Base-by-base conservation (phyloP, 2,888 invertebrate genomes). In the Hoplodrina ambigua region DNA sequence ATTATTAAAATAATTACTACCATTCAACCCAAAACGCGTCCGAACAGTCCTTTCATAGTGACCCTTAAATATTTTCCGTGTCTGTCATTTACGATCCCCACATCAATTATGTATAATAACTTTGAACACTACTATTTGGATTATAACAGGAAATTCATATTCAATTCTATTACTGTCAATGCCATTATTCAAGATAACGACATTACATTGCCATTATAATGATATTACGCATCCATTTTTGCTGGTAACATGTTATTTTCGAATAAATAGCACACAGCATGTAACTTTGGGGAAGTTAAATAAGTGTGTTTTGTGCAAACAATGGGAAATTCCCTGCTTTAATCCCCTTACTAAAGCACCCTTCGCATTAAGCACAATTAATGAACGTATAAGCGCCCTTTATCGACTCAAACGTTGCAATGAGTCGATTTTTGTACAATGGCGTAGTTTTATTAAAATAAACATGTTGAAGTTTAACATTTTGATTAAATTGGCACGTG, bases 301-400 rank as follows among this genome's bases (percentile, higher is more conserved):
- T 94, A 93, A 93, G 92, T 91, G 89, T 91, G 92, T 94, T 94
- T 92, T 88, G 87, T 80, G 86, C 89, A 89, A 91, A 94, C 94
- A 95, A 94, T 91, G 87, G 88, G 83, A 75, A 83, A 87, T 89
- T 88, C 94, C 93, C 93, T 84, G 78, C 83, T 83, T 85, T 83
- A 89, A 89, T 91, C 90, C 92, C 92, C 91, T 89, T 89, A 82
- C 87, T 83, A 80, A 84, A 87, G 88, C 87, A 86, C 94, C 93
- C 90, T 91, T 85, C 87, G 88, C 89, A 92, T 94, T 93, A 93
- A 90, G 89, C 86, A 93, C 94, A 93, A 94, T 94, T 93, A 95
- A 95, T 95, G 94, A 92, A 87, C 93, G 92, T 93, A 91, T 91
- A 90, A 91, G 91, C 89, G 88, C 93, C 94, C 93, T 93, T 93